Evolutionary conservation across 1,140 invertebrate genomes (phyloP).

Genomic region (Phocides pigmalion): DNA sequence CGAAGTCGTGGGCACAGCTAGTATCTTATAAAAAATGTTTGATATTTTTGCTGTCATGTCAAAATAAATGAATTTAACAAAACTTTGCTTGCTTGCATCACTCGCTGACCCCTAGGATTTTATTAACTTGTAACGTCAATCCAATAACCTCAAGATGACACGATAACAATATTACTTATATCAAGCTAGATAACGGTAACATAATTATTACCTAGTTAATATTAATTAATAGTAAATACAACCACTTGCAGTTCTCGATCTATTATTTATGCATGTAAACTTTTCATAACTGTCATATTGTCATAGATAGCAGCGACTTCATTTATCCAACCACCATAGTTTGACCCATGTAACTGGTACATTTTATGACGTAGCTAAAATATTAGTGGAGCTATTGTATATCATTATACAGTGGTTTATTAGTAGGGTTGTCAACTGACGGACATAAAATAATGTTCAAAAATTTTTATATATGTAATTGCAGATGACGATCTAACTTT

Average conservation of each 20-base stretch:
- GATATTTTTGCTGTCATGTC: too few species aligned
- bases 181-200: conserved; percentile 27
- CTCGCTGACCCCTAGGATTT: neutral
- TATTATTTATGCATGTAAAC: conserved; percentile 24
- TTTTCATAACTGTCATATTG: conserved; percentile 44
- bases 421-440: too few species aligned
- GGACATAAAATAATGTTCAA: too few species aligned
- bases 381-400: neutral
- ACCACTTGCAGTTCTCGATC: conserved; percentile 2
- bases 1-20: too few species aligned
- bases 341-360: neutral
- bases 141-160: conserved; percentile 20
- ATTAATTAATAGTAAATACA: conserved; percentile 26
- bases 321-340: neutral
- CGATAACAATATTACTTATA: conserved; percentile 15
- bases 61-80: too few species aligned
- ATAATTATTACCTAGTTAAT: conserved; percentile 23
- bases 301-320: conserved; percentile 23
- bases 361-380: neutral
- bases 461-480: too few species aligned
- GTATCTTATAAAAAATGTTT: too few species aligned
- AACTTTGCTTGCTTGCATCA: too few species aligned
- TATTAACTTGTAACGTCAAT: conserved; percentile 12
- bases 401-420: conserved; percentile 42
- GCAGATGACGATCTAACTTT: too few species aligned